Conservation (phyloP, 2,888 invertebrate genomes). For the Nemurella pictetii region DNA sequence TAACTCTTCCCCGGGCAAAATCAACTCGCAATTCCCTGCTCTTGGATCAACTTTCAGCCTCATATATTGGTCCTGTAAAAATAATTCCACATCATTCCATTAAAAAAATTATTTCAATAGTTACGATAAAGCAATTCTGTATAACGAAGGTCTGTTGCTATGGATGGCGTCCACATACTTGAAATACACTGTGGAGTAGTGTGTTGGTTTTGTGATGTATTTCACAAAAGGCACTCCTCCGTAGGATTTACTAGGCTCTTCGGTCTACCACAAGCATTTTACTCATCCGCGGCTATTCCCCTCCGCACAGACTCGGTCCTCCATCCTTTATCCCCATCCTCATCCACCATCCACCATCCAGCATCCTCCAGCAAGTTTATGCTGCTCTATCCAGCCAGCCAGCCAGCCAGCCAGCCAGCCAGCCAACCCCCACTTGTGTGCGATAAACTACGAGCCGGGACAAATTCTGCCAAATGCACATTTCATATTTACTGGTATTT, state of each 20-base stretch:
- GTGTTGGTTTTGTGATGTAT: slow-evolving; percentile 31
- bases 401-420: neutral
- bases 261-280: slow-evolving; percentile 25
- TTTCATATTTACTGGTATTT: neutral
- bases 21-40: too few species aligned
- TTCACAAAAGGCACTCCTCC: slow-evolving; percentile 22
- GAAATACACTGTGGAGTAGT: slow-evolving; percentile 30
- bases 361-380: neutral
- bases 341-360: neutral
- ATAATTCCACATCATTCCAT: neutral
- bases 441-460: slow-evolving; percentile 11
- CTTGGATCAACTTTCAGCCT: too few species aligned
- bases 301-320: neutral
- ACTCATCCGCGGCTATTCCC: neutral
- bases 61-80: neutral
- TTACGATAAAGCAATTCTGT: neutral
- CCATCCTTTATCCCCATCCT: neutral
- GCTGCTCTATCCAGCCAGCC: neutral
- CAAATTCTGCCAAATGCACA: slow-evolving; percentile 23
- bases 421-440: neutral
- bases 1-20: too few species aligned
- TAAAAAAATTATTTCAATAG: neutral
- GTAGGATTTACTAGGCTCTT: slow-evolving; percentile 28
- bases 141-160: neutral
- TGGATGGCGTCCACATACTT: slow-evolving; percentile 1